These are phyloP conservation scores for Malthinus flaveolus DNA, from an alignment of 2,888 invertebrate genomes.

Conservation along the genomic window DNA sequence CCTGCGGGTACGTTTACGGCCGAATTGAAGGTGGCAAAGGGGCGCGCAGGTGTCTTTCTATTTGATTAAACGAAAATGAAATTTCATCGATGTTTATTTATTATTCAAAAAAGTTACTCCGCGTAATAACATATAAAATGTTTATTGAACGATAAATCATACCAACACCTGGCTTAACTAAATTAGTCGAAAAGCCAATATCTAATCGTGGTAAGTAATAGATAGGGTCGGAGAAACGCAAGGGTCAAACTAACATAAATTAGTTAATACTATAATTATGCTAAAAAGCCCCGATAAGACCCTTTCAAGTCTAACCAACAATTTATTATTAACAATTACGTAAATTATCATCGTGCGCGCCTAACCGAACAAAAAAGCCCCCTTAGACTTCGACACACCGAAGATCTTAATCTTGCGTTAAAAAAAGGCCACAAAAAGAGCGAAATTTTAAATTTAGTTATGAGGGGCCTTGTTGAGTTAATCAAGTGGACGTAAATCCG, in stretches of 20 bases:
- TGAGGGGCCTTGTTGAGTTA: conserved; percentile 12
- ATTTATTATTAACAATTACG: no score
- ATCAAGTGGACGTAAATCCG: conserved; percentile 13
- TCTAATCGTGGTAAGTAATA: conserved; percentile 25
- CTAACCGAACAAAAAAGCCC: no score
- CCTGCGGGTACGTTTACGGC: no score
- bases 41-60: no score
- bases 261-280: conserved; percentile 25
- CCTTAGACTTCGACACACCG: background rate
- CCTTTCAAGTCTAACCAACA: background rate
- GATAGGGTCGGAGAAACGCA: conserved; percentile 11
- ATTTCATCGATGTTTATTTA: no score
- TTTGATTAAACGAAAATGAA: background rate
- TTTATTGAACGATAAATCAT: conserved; percentile 43
- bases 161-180: conserved; percentile 50
- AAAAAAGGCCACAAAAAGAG: background rate
- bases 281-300: conserved; percentile 16
- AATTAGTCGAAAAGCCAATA: conserved; percentile 39
- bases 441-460: conserved; percentile 9
- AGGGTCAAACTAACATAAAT: conserved; percentile 21
- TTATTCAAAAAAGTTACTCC: no score
- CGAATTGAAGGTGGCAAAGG: no score
- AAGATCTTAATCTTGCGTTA: background rate
- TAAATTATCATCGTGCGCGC: no score
- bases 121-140: background rate